phyloP scores from a whole-genome alignment of 2,888 invertebrate species.

The Thereva nobilitata region DNA sequence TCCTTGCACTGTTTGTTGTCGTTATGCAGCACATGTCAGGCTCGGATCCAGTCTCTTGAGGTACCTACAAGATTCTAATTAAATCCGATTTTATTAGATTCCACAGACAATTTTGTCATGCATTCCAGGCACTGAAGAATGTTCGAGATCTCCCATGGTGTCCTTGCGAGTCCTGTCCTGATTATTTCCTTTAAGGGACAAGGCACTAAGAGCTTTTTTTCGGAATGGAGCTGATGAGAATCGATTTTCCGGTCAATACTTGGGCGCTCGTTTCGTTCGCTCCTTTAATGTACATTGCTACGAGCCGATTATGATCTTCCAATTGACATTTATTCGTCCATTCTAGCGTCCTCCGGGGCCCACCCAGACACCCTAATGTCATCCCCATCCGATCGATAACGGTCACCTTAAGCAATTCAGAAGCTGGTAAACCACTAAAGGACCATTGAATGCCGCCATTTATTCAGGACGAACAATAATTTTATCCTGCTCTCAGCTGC shows the following conservation, averaged over 20 bases:
- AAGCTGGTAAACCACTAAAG: too few species aligned
- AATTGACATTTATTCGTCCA: constrained; percentile 33
- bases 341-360: constrained; percentile 7
- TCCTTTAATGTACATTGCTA: not conserved
- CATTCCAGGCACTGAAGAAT: constrained; percentile 7
- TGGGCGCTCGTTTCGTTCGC: not conserved
- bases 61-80: constrained; percentile 1
- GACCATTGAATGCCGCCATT: too few species aligned
- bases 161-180: too few species aligned
- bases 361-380: not conserved
- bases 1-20: not conserved
- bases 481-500: too few species aligned
- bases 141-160: too few species aligned
- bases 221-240: not conserved
- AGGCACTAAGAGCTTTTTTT: constrained; percentile 1
- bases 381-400: constrained; percentile 17
- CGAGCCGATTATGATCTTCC: constrained; percentile 22
- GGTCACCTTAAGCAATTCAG: constrained; percentile 2
- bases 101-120: constrained; percentile 24
- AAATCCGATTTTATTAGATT: constrained; percentile 26
- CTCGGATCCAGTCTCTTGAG: not conserved
- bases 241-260: constrained; percentile 15
- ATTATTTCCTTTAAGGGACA: not conserved
- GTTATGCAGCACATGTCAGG: not conserved
- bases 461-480: too few species aligned